Base-by-base conservation (phyloP, 1,140 invertebrate species). In the Himalopsyche phryganea region DNA sequence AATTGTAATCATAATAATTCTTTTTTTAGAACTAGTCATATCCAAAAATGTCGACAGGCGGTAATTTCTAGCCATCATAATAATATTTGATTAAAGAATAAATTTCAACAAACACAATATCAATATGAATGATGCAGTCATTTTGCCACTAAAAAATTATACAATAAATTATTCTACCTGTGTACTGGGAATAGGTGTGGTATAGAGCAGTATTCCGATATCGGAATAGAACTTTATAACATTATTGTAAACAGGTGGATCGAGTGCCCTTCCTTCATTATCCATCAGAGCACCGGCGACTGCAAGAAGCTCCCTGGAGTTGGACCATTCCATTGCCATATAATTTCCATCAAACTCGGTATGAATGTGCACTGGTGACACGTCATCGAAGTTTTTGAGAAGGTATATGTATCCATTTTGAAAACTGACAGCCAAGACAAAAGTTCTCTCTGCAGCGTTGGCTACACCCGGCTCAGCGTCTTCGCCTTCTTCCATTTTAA, bases 401-500 rank as follows among this genome's bases (percentile, higher is more conserved):
- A 98, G 80, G 63, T 90, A 90, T 14, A 98, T 88, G 63, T 85
- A 86, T 4, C 95, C 95, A 69, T 91, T 92, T 63, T 89, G 86
- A 55, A 96, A 85, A 66, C 91, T 88, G 7, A 96, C 90, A 1
- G 94, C 94, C 47, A 96, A 71, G 1, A 94, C 85, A 70, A 91
- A 90, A 63, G 81, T 81, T 35, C 82, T 76, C 60, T 77, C 71
- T 42, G 71, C 67, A 4, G 69, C 74, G 66, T 82, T 81, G 36
- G 71, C 68, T 33, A 78, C 77, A 44, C 78, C 79, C 6, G 76
- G 72, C 47, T 83, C 79, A 35, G 82, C 80, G 48, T 90, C 86
- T 60, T 94, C 91, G 17, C 85, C 87, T 72, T 97, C 94, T 70
- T 96, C 94, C 92, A 98, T 96, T 78, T 96, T 97, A 72, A 98